A percentile compares a stretch with the other conserved stretches of the same genome.
phyloP scores from a whole-genome alignment of 1,140 invertebrate species.

The Micrasema minimum region DNA sequence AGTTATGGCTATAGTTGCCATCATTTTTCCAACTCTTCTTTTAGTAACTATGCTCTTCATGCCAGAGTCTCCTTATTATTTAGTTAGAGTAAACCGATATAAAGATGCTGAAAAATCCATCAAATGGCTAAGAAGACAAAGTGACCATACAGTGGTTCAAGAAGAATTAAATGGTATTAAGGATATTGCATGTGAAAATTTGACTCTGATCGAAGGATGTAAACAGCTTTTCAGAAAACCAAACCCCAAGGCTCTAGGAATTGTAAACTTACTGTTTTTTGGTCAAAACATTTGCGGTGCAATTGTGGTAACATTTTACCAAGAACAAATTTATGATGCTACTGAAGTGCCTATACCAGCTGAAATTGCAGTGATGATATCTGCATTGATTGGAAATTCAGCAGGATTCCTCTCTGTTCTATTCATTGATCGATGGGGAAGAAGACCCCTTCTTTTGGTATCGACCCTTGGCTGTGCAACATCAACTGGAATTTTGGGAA shows the following conservation, averaged over 20 bases:
- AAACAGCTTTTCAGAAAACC: slow-evolving; percentile 40
- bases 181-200: slow-evolving; percentile 40
- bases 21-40: slow-evolving; percentile 43
- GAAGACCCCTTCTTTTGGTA: slow-evolving; percentile 44
- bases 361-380: slow-evolving; percentile 43
- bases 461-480: slow-evolving; percentile 43
- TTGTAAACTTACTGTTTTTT: slow-evolving; percentile 41
- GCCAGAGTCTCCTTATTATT: slow-evolving; percentile 48
- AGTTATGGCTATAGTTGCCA: slow-evolving; percentile 45
- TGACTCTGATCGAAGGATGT: slow-evolving; percentile 23
- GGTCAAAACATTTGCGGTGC: slow-evolving; percentile 45
- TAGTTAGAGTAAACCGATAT: slow-evolving; percentile 44
- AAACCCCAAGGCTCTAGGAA: slow-evolving; percentile 47
- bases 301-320: slow-evolving; percentile 47
- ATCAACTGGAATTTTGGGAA: slow-evolving; percentile 43
- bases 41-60: slow-evolving; percentile 38
- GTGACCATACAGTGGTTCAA: slow-evolving; percentile 29
- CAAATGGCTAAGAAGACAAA: slow-evolving; percentile 46
- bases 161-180: slow-evolving; percentile 45
- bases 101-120: slow-evolving; percentile 44
- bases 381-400: slow-evolving; percentile 42
- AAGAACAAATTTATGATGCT: slow-evolving; percentile 45
- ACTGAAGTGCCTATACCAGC: slow-evolving; percentile 27
- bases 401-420: slow-evolving; percentile 40
- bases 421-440: slow-evolving; percentile 50